A percentile compares a stretch with the other conserved stretches of the same genome.
These are phyloP conservation scores for Halcyon badia DNA, from an alignment of 2,797 vertebrate genomes.

Conservation along the genomic window DNA sequence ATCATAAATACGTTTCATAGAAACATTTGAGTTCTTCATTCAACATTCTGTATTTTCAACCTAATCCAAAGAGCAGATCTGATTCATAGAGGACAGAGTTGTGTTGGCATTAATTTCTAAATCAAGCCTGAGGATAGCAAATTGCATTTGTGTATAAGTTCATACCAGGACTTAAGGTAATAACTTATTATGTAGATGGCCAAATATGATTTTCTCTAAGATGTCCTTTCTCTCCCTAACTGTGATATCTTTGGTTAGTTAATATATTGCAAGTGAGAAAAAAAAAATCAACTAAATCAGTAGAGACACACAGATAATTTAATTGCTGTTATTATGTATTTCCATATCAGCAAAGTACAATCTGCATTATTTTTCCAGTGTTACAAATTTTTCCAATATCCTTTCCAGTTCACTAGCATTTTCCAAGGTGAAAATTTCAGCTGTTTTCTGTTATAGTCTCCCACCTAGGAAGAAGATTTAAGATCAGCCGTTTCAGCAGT, in stretches of 20 bases:
- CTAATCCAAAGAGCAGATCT: not conserved
- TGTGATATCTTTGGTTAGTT: not conserved
- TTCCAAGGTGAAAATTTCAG: constrained; percentile 29
- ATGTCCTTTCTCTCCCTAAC: not conserved
- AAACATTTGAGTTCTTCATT: not conserved
- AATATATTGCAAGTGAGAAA: not conserved
- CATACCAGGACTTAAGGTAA: not conserved
- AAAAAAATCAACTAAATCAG: not conserved
- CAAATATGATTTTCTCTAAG: not conserved
- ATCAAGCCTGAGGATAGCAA: not conserved
- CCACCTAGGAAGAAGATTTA: not conserved
- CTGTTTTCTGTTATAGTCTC: not conserved
- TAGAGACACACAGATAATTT: not conserved
- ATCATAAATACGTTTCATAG: not conserved
- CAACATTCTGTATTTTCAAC: not conserved
- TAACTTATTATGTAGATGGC: not conserved
- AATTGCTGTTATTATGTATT: not conserved
- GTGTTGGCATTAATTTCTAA: not conserved
- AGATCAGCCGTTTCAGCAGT: not conserved
- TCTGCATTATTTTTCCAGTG: not conserved
- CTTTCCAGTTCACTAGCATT: not conserved
- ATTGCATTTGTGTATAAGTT: not conserved
- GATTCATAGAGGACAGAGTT: not conserved
- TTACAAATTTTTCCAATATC: not conserved
- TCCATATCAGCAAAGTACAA: not conserved